A percentile compares a stretch with the other conserved stretches of the same genome.
phyloP scores from a whole-genome alignment of 1,140 invertebrate genomes.

The Eumeta japonica region DNA sequence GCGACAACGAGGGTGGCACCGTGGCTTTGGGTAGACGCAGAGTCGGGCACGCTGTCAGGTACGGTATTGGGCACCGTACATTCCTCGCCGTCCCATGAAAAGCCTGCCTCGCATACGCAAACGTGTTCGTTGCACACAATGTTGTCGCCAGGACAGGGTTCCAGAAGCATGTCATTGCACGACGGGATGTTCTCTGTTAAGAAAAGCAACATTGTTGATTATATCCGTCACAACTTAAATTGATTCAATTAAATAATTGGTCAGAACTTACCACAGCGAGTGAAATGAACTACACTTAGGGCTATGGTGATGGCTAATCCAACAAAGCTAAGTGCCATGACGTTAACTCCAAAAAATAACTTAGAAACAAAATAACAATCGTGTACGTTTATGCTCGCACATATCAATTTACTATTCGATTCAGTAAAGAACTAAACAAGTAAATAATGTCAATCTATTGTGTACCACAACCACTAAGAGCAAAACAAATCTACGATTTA shows the following conservation, averaged over 20 bases:
- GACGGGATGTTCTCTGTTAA: slow-evolving; percentile 53
- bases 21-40: too few species aligned
- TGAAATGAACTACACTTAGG: slow-evolving; percentile 33
- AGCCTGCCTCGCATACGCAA: slow-evolving; percentile 35
- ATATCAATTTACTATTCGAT: too few species aligned
- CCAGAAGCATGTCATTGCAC: slow-evolving; percentile 30
- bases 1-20: slow-evolving; percentile 30
- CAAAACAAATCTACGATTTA: too few species aligned
- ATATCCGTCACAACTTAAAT: slow-evolving; percentile 36
- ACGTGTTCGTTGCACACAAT: slow-evolving; percentile 26
- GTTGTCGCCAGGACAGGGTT: slow-evolving; percentile 25
- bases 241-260: slow-evolving; percentile 56
- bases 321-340: too few species aligned
- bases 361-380: too few species aligned
- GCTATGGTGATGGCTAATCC: too few species aligned
- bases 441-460: too few species aligned
- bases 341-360: too few species aligned
- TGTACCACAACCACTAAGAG: too few species aligned
- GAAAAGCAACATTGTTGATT: slow-evolving; percentile 38
- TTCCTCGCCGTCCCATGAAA: slow-evolving; percentile 21
- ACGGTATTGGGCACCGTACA: slow-evolving; percentile 19
- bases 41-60: slow-evolving; percentile 8
- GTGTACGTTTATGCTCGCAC: too few species aligned
- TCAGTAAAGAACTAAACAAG: too few species aligned
- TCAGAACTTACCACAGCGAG: slow-evolving; percentile 40